Conservation (phyloP, 2,113 vertebrate species). For the Todiramphus chloris region DNA sequence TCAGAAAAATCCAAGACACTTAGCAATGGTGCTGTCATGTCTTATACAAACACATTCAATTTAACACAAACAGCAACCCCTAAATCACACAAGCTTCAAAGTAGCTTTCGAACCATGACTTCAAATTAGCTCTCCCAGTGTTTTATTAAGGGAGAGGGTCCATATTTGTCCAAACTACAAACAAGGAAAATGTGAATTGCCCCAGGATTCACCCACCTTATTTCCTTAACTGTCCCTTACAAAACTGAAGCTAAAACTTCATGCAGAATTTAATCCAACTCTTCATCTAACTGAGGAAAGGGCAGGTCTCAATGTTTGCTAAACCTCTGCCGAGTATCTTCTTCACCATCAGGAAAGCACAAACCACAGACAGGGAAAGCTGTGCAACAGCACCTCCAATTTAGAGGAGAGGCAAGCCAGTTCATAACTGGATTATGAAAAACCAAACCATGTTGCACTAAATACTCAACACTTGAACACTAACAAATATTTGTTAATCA, state of each 20-base stretch:
- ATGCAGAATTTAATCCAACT: not conserved
- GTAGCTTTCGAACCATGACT: not conserved
- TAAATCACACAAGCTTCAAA: not conserved
- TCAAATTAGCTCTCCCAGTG: not conserved
- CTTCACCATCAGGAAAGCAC: not conserved
- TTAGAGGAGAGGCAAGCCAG: not conserved
- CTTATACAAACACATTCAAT: not conserved
- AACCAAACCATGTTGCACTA: not conserved
- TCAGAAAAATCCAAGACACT: not conserved
- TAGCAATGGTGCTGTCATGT: not conserved
- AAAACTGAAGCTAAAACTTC: not conserved
- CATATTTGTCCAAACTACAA: not conserved
- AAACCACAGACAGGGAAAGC: not conserved
- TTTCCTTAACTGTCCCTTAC: not conserved
- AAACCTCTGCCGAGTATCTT: not conserved
- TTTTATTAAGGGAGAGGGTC: not conserved
- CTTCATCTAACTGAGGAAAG: not conserved
- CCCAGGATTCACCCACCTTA: not conserved
- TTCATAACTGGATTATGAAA: accelerated
- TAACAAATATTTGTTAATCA: not conserved
- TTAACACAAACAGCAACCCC: not conserved
- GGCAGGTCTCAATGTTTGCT: accelerated
- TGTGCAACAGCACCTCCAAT: not conserved
- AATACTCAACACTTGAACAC: not conserved
- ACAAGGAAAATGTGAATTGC: accelerated